Evolutionary conservation across 2,797 vertebrate genomes (phyloP).

Genomic region (Arnoldichthys spilopterus): DNA sequence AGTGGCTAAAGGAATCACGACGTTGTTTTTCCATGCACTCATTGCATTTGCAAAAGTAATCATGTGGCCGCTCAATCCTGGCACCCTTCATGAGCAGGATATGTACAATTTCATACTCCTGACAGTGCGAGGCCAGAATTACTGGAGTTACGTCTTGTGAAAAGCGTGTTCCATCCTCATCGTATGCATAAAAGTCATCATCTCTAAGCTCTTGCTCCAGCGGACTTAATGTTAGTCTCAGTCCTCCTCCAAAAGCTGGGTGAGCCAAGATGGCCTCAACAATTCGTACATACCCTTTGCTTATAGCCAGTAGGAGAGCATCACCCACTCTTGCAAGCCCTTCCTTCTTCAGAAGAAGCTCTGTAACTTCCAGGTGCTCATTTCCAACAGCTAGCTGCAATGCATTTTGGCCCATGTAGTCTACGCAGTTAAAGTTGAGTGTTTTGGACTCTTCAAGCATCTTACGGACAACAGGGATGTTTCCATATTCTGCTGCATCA

Average conservation of each 20-base stretch:
- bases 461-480: constrained; percentile 95
- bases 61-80: constrained; percentile 92
- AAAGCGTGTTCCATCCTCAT: constrained; percentile 94
- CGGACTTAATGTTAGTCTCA: constrained; percentile 87
- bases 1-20: constrained; percentile 94
- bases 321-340: constrained; percentile 92
- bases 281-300: constrained; percentile 94
- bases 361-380: constrained; percentile 94
- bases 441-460: constrained; percentile 98
- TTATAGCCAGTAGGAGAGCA: constrained; percentile 91
- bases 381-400: constrained; percentile 94
- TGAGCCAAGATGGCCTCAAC: constrained; percentile 94
- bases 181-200: constrained; percentile 94
- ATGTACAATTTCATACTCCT: constrained; percentile 97
- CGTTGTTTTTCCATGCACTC: constrained; percentile 91
- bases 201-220: constrained; percentile 93
- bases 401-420: constrained; percentile 98
- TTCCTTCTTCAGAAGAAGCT: constrained; percentile 93
- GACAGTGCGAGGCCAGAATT: constrained; percentile 93
- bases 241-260: constrained; percentile 88
- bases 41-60: constrained; percentile 95
- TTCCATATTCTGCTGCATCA: constrained; percentile 94
- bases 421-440: constrained; percentile 94
- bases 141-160: constrained; percentile 94
- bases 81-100: constrained; percentile 91